Percentiles rank a stretch among this genome's conserved stretches.
Evolutionary conservation across 2,113 vertebrate species (phyloP).

Genomic region (Epinephelus lanceolatus): DNA sequence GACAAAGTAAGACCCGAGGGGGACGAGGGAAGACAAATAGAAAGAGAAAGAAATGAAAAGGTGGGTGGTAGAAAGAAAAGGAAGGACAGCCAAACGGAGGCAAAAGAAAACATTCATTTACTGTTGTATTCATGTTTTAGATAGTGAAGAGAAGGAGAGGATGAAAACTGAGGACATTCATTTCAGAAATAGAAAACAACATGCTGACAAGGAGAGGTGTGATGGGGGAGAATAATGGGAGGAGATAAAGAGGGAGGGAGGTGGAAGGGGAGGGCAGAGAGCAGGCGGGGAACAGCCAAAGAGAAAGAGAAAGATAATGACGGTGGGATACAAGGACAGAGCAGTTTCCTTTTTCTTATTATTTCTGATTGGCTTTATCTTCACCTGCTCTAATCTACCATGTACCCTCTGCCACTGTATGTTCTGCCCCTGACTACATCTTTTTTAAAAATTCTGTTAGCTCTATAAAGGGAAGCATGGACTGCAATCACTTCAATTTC

Average conservation of each 20-base stretch:
- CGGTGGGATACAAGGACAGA: neutral
- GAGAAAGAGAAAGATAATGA: constrained; percentile 4
- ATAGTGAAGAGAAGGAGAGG: neutral
- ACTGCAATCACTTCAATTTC: neutral
- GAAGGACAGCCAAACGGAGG: neutral
- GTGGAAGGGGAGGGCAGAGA: neutral
- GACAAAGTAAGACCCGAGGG: neutral
- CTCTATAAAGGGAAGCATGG: neutral
- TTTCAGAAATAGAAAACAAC: constrained; percentile 44
- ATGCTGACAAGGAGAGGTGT: constrained; percentile 14
- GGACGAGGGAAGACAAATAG: neutral
- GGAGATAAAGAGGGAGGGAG: constrained; percentile 21
- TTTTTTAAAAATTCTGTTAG: neutral
- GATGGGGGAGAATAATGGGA: constrained; percentile 28
- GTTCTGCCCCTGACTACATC: neutral
- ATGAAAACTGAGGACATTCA: constrained; percentile 13
- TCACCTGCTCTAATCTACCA: neutral
- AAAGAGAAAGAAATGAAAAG: neutral
- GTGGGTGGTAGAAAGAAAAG: neutral
- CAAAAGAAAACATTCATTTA: neutral
- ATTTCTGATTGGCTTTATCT: neutral
- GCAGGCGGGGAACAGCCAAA: neutral
- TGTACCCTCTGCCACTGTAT: neutral
- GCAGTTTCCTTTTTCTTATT: neutral
- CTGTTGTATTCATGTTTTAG: constrained; percentile 6